A percentile compares a stretch with the other conserved stretches of the same genome.
Conservation (phyloP, 2,113 vertebrate genomes). For the Lethenteron reissneri region DNA sequence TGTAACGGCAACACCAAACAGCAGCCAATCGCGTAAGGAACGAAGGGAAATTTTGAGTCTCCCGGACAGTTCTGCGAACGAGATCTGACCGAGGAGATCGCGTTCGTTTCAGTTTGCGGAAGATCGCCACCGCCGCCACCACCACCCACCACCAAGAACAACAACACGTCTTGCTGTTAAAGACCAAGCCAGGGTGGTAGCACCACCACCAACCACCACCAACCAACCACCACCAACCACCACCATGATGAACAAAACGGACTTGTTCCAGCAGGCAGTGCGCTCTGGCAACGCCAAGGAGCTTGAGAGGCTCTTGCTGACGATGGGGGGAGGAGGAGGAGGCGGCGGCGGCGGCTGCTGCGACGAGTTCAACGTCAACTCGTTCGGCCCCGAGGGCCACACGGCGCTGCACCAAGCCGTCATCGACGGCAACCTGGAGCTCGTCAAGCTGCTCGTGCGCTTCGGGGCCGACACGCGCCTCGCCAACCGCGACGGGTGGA, state of each 20-base stretch:
- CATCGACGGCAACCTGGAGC: constrained; percentile 88
- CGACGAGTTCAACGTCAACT: constrained; percentile 98
- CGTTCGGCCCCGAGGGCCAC: constrained; percentile 89
- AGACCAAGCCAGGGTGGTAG: too few species aligned
- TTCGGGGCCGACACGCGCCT: constrained; percentile 88
- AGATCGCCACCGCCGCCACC: too few species aligned
- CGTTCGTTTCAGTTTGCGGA: too few species aligned
- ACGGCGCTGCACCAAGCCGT: constrained; percentile 92
- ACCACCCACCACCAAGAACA: too few species aligned
- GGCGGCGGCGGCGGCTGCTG: background rate
- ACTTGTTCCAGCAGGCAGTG: constrained; percentile 87
- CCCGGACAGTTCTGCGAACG: too few species aligned
- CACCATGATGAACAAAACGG: constrained; percentile 5
- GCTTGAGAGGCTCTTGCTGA: constrained; percentile 78
- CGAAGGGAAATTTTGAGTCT: too few species aligned
- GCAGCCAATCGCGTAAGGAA: too few species aligned
- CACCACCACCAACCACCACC: too few species aligned
- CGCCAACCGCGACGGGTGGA: constrained; percentile 95
- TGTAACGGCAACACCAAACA: too few species aligned
- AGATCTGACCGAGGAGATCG: too few species aligned
- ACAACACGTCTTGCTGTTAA: too few species aligned
- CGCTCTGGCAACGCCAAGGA: constrained; percentile 82
- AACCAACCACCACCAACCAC: background rate
- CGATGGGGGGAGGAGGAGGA: constrained; percentile 38
- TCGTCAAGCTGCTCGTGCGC: constrained; percentile 89